phyloP scores from a whole-genome alignment of 2,113 vertebrate species.

The Manacus vitellinus region DNA sequence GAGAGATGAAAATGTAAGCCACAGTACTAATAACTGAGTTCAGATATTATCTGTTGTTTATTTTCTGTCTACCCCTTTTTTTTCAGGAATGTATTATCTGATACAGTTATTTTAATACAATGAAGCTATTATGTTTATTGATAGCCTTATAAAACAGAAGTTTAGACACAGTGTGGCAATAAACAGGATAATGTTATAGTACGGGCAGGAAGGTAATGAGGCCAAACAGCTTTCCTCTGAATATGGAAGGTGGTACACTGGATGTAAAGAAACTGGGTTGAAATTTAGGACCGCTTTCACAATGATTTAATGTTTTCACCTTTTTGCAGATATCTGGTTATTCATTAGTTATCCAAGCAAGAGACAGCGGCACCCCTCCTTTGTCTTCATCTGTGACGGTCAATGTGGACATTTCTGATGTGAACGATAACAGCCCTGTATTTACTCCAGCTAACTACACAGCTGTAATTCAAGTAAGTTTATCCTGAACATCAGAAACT shows the following conservation, averaged over 20 bases:
- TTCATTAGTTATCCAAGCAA: slow-evolving; percentile 86
- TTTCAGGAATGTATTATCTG: background rate
- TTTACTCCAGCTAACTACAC: slow-evolving; percentile 92
- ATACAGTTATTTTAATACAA: background rate
- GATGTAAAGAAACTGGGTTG: background rate
- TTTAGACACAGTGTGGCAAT: background rate
- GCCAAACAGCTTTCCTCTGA: slow-evolving; percentile 1
- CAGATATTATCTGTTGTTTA: background rate
- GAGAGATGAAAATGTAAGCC: background rate
- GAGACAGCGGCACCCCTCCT: slow-evolving; percentile 85
- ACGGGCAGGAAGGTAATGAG: background rate
- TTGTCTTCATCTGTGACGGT: slow-evolving; percentile 90
- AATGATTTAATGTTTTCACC: background rate
- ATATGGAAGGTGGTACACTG: background rate
- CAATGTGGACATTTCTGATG: slow-evolving; percentile 92
- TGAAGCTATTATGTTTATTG: background rate
- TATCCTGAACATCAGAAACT: slow-evolving; percentile 15
- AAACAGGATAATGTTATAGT: slow-evolving; percentile 1
- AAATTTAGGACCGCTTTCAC: background rate
- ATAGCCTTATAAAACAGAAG: slow-evolving; percentile 1
- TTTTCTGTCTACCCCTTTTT: slow-evolving; percentile 11
- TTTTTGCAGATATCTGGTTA: slow-evolving; percentile 86
- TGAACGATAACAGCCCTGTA: slow-evolving; percentile 93
- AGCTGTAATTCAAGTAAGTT: slow-evolving; percentile 91
- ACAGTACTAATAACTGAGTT: background rate